Evolutionary conservation across 2,888 invertebrate species (phyloP).

Genomic region (Cephus spinipes): DNA sequence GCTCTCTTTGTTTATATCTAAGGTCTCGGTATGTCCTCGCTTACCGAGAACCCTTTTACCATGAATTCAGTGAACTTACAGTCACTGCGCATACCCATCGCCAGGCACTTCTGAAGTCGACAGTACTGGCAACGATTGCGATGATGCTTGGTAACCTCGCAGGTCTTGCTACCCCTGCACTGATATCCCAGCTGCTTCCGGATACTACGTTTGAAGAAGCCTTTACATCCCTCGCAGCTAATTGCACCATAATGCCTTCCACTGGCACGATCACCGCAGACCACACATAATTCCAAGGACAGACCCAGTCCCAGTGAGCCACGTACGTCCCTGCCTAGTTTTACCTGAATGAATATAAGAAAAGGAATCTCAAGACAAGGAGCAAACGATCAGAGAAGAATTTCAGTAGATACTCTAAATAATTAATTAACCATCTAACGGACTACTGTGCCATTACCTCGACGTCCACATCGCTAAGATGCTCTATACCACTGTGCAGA

Average conservation of each 20-base stretch:
- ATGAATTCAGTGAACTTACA: slow-evolving; percentile 76
- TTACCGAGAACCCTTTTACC: slow-evolving; percentile 14
- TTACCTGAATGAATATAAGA: slow-evolving; percentile 44
- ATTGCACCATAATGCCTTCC: slow-evolving; percentile 95
- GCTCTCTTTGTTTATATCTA: background rate
- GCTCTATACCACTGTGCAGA: slow-evolving; percentile 58
- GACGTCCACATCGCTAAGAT: slow-evolving; percentile 57
- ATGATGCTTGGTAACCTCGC: slow-evolving; percentile 98
- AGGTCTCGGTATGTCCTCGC: background rate
- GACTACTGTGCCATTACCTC: slow-evolving; percentile 42
- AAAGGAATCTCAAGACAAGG: background rate
- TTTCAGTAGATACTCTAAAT: background rate
- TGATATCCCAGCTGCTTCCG: slow-evolving; percentile 97
- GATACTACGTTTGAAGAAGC: slow-evolving; percentile 97
- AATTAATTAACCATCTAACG: background rate
- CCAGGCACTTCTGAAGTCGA: slow-evolving; percentile 95
- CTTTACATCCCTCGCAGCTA: slow-evolving; percentile 97
- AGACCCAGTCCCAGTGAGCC: slow-evolving; percentile 69
- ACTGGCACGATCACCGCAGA: slow-evolving; percentile 95
- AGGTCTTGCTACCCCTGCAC: slow-evolving; percentile 95
- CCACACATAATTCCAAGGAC: slow-evolving; percentile 89
- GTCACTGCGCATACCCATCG: slow-evolving; percentile 99
- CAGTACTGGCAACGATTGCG: slow-evolving; percentile 99
- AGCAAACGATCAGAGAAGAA: background rate
- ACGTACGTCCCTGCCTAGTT: slow-evolving; percentile 61